A percentile compares a stretch with the other conserved stretches of the same genome.
Conservation (phyloP, 1,140 invertebrate genomes). For the Bombyx mori region DNA sequence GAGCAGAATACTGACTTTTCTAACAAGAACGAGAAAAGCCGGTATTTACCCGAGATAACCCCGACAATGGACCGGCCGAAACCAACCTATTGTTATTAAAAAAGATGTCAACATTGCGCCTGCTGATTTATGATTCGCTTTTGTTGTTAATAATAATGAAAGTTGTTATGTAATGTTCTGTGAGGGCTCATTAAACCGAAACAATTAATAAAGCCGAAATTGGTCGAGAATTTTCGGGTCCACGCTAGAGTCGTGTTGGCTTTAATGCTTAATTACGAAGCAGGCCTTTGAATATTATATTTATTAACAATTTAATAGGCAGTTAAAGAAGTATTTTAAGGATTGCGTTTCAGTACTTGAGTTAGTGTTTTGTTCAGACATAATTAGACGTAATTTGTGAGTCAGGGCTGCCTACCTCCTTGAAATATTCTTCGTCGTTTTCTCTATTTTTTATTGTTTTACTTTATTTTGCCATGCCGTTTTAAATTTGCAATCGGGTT, state of each 20-base stretch:
- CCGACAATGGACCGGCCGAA: slow-evolving; percentile 21
- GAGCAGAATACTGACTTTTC: slow-evolving; percentile 1
- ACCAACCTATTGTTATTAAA: slow-evolving; percentile 41
- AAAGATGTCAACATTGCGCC: slow-evolving; percentile 46
- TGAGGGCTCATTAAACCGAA: slow-evolving; percentile 36
- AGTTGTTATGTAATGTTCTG: slow-evolving; percentile 35
- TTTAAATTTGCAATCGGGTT: no score
- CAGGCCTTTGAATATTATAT: slow-evolving; percentile 1
- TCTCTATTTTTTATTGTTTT: no score
- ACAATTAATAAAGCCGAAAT: slow-evolving; percentile 23
- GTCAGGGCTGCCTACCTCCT: no score
- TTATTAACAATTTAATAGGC: slow-evolving; percentile 2
- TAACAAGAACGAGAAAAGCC: slow-evolving; percentile 4
- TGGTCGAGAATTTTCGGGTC: slow-evolving; percentile 10
- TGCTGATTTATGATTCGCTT: slow-evolving; percentile 40
- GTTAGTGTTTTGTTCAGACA: no score
- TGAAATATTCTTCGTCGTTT: no score
- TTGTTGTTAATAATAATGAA: slow-evolving; percentile 37
- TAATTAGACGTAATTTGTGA: no score
- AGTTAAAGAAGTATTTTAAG: no score
- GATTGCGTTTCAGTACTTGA: no score
- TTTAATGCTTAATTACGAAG: slow-evolving; percentile 11
- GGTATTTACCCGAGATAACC: slow-evolving; percentile 23
- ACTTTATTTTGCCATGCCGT: no score
- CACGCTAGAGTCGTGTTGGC: slow-evolving; percentile 3